Evolutionary conservation across 2,888 invertebrate species (phyloP).

Genomic region (Masnerella sp.): DNA sequence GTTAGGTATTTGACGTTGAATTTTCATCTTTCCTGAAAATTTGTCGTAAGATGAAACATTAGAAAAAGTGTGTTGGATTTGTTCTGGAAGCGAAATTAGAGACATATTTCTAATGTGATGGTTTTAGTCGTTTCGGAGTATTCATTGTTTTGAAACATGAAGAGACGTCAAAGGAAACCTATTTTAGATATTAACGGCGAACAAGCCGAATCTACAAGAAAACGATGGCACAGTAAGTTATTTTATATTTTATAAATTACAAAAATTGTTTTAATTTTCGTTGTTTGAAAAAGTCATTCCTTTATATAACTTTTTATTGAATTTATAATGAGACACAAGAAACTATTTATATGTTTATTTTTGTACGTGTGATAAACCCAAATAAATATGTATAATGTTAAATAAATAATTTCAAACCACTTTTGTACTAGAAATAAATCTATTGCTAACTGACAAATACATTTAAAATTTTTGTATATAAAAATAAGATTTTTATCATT

Average conservation of each 20-base stretch:
- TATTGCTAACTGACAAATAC: too few relatives aligned
- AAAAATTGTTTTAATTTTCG: not conserved
- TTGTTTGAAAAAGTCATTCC: not conserved
- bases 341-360: too few relatives aligned
- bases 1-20: conserved; percentile 8
- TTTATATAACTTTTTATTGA: too few relatives aligned
- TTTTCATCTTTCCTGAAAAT: too few relatives aligned
- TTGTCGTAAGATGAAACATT: not conserved
- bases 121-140: not conserved
- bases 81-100: not conserved
- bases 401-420: too few relatives aligned
- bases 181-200: conserved; percentile 72
- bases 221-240: conserved; percentile 69
- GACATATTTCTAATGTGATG: conserved; percentile 3
- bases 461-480: too few relatives aligned
- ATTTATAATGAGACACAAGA: too few relatives aligned
- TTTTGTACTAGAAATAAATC: too few relatives aligned
- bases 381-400: too few relatives aligned
- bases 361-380: too few relatives aligned
- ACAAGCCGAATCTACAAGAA: conserved; percentile 66
- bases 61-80: not conserved
- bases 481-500: too few relatives aligned
- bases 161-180: conserved; percentile 72
- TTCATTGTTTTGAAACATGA: conserved; percentile 63
- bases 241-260: not conserved